These are phyloP conservation scores for Pandemis cinnamomeana DNA, from an alignment of 2,888 invertebrate genomes.

Conservation along the genomic window DNA sequence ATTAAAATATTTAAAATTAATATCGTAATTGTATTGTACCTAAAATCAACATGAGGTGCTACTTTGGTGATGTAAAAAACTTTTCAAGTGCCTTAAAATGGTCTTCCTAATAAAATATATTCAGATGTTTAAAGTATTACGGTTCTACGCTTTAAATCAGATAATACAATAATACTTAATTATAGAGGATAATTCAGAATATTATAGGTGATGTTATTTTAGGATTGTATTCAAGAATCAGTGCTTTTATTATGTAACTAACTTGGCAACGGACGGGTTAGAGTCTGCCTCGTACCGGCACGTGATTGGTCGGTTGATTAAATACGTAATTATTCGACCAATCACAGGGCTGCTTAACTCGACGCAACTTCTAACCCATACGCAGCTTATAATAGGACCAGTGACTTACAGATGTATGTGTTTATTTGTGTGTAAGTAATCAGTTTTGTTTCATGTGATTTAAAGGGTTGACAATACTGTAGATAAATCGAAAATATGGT, in stretches of 20 bases:
- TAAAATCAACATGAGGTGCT: constrained; percentile 59
- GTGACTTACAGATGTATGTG: constrained; percentile 49
- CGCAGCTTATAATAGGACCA: constrained; percentile 48
- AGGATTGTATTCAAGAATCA: constrained; percentile 50
- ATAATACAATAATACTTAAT: constrained; percentile 49
- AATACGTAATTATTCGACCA: neutral
- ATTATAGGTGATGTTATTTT: constrained; percentile 53
- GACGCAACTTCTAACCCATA: neutral
- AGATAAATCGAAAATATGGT: constrained; percentile 10
- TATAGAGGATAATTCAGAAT: constrained; percentile 38
- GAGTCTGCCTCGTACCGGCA: neutral
- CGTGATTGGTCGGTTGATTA: neutral
- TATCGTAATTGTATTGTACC: constrained; percentile 8
- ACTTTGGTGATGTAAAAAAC: constrained; percentile 52
- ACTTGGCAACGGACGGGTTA: constrained; percentile 45
- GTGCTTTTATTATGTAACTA: constrained; percentile 61
- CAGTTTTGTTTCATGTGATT: constrained; percentile 37
- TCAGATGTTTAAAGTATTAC: constrained; percentile 72
- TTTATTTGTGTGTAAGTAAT: constrained; percentile 38
- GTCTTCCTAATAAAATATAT: constrained; percentile 70
- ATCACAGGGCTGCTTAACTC: neutral
- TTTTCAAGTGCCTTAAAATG: constrained; percentile 64
- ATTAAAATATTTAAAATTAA: neutral
- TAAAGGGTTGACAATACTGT: constrained; percentile 29
- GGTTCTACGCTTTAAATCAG: constrained; percentile 81